Percentiles rank a stretch among this genome's conserved stretches.
These are phyloP conservation scores for Perithous albicinctus DNA, from an alignment of 2,888 invertebrate species.

Conservation along the genomic window DNA sequence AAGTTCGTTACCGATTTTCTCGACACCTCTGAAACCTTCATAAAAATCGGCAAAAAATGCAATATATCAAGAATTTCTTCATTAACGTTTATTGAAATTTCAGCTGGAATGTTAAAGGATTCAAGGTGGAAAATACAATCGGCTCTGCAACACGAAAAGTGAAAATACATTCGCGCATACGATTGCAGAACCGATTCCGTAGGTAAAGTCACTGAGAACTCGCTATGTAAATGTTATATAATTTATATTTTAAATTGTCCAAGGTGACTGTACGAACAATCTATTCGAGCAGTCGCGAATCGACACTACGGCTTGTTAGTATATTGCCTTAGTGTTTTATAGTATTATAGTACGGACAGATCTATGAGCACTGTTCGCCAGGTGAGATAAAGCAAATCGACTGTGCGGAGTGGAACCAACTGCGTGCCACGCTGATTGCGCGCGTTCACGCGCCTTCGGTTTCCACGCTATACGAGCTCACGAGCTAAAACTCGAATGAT, in stretches of 20 bases:
- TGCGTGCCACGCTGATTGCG: slow-evolving; percentile 39
- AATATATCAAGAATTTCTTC: no score
- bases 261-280: slow-evolving; percentile 26
- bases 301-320: not conserved
- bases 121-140: no score
- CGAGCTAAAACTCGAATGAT: not conserved
- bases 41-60: no score
- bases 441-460: slow-evolving; percentile 46
- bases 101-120: not conserved
- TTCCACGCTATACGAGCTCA: slow-evolving; percentile 21
- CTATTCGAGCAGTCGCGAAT: not conserved
- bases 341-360: not conserved
- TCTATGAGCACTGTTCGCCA: slow-evolving; percentile 2
- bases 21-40: no score
- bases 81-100: not conserved
- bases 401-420: slow-evolving; percentile 9
- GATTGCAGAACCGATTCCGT: not conserved
- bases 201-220: not conserved
- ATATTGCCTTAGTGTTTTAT: not conserved
- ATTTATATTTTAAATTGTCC: slow-evolving; percentile 38
- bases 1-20: no score
- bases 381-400: slow-evolving; percentile 10
- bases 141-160: not conserved
- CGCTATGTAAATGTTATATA: slow-evolving; percentile 7
- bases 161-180: not conserved